Conservation (phyloP, 2,113 vertebrate genomes). For the Eulemur rufifrons region DNA sequence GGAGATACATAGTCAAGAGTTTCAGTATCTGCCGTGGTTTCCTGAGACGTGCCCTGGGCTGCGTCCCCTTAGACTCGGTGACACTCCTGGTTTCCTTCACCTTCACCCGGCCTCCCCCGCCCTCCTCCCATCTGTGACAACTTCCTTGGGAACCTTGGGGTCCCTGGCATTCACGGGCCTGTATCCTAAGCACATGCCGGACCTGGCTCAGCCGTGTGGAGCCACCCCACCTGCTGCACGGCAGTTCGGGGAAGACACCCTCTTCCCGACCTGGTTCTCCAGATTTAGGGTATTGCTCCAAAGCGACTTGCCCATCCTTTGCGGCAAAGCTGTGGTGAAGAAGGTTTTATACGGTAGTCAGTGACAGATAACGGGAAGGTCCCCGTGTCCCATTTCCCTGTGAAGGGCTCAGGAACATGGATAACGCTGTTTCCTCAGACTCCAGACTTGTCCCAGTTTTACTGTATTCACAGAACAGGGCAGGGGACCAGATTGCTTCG, state of each 20-base stretch:
- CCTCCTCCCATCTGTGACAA: neutral
- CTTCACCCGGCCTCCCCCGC: too few species aligned
- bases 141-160: neutral
- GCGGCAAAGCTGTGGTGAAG: neutral
- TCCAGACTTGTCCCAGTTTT: neutral
- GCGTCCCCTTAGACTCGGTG: too few species aligned
- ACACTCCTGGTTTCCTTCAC: too few species aligned
- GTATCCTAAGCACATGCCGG: too few species aligned
- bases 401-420: neutral
- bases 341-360: too few species aligned
- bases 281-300: neutral
- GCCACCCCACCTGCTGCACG: too few species aligned
- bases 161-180: neutral
- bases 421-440: fast-evolving
- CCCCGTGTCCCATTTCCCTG: fast-evolving
- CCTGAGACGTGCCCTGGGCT: neutral
- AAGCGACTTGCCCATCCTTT: neutral
- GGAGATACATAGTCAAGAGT: neutral
- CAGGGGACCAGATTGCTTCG: too few species aligned
- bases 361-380: fast-evolving
- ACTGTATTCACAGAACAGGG: neutral
- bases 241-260: neutral
- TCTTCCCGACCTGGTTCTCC: neutral
- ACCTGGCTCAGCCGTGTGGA: neutral
- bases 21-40: neutral